These are phyloP conservation scores for Diadophis punctatus DNA, from an alignment of 2,113 vertebrate genomes.

Conservation along the genomic window DNA sequence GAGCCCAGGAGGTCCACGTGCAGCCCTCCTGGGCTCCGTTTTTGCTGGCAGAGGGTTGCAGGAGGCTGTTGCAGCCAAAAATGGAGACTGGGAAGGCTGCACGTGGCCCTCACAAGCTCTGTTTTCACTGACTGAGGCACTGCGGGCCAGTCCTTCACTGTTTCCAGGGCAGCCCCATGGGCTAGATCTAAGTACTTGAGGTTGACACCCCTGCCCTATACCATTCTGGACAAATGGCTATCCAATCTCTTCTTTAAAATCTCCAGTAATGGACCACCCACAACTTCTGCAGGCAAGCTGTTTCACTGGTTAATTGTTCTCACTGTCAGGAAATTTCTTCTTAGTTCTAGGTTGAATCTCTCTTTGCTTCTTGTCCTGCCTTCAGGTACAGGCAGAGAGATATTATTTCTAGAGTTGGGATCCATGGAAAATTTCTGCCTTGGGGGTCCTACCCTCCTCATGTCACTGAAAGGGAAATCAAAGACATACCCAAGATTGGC, in stretches of 20 bases:
- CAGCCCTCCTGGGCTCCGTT: too few species aligned
- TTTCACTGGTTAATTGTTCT: not conserved
- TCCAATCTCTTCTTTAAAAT: not conserved
- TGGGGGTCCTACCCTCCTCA: not conserved
- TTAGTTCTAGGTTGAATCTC: not conserved
- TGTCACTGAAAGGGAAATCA: not conserved
- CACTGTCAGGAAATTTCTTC: not conserved
- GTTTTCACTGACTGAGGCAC: too few species aligned
- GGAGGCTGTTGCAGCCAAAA: too few species aligned
- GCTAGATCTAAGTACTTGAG: too few species aligned
- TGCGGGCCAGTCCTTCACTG: too few species aligned
- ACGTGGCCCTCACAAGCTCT: too few species aligned
- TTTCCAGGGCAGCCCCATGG: too few species aligned
- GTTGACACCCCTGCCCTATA: not conserved
- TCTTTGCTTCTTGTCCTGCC: not conserved
- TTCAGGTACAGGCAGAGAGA: too few species aligned
- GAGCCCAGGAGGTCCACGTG: too few species aligned
- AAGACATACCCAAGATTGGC: not conserved
- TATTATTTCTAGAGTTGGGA: not conserved
- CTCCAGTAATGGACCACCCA: not conserved
- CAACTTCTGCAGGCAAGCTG: not conserved
- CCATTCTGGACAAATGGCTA: not conserved
- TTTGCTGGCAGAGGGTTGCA: too few species aligned
- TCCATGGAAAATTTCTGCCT: not conserved
- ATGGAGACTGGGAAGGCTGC: too few species aligned